Evolutionary conservation across 2,797 vertebrate genomes (phyloP).

Genomic region (Kryptopterus vitreolus): DNA sequence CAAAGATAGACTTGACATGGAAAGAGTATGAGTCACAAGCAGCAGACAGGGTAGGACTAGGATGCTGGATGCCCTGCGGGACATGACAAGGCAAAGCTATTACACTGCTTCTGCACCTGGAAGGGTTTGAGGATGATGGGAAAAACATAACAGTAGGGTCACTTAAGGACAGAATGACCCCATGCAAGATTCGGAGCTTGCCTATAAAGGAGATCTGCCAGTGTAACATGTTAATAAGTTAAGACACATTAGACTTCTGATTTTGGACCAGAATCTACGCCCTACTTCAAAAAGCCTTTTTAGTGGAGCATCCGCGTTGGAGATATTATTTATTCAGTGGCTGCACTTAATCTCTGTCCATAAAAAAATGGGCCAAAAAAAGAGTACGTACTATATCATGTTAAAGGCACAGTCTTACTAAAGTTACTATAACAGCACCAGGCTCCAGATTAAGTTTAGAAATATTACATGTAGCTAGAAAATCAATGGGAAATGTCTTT

Average conservation of each 20-base stretch:
- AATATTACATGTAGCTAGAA: neutral
- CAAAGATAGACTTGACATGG: neutral
- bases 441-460: neutral
- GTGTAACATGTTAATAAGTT: too few relatives aligned
- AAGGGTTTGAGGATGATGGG: neutral
- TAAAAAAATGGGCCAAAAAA: neutral
- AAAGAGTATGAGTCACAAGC: conserved; percentile 29
- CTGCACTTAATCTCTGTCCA: conserved; percentile 21
- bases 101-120: conserved; percentile 28
- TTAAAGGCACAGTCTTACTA: neutral
- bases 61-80: conserved; percentile 8
- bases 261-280: neutral
- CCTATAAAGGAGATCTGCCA: neutral
- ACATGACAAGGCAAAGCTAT: conserved; percentile 24
- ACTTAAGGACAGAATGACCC: neutral
- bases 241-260: conserved; percentile 8
- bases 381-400: conserved; percentile 1
- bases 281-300: conserved; percentile 10
- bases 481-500: neutral
- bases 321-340: neutral
- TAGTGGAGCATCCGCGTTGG: neutral
- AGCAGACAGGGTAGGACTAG: conserved; percentile 9
- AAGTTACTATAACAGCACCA: conserved; percentile 10
- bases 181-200: neutral
- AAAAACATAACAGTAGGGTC: conserved; percentile 1